A percentile compares a stretch with the other conserved stretches of the same genome.
Conservation (phyloP, 2,888 invertebrate genomes). For the Neoaliturus tenellus region DNA sequence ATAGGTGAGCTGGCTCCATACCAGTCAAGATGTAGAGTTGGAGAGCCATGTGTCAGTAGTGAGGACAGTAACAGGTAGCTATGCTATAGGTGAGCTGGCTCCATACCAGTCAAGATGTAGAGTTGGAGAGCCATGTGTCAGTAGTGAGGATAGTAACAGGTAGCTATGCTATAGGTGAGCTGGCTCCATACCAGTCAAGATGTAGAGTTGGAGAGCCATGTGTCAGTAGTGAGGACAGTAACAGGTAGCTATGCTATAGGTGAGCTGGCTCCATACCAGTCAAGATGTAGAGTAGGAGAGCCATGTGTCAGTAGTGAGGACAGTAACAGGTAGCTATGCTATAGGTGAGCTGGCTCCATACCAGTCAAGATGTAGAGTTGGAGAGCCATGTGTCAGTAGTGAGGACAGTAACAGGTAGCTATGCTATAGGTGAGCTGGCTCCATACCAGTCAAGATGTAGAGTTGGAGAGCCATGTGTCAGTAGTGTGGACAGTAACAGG, state of each 20-base stretch:
- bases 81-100: slow-evolving; percentile 16
- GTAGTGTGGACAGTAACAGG: slow-evolving; percentile 2
- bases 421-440: slow-evolving; percentile 16
- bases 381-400: slow-evolving; percentile 10
- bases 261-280: slow-evolving; percentile 26
- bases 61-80: neutral
- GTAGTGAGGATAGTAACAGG: slow-evolving; percentile 2
- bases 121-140: slow-evolving; percentile 4
- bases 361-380: neutral
- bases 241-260: slow-evolving; percentile 23
- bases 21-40: neutral
- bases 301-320: slow-evolving; percentile 25
- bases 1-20: slow-evolving; percentile 26
- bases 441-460: slow-evolving; percentile 9
- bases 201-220: slow-evolving; percentile 3
- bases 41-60: neutral
- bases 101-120: slow-evolving; percentile 1
- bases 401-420: slow-evolving; percentile 1
- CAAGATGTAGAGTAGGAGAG: slow-evolving; percentile 3
- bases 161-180: slow-evolving; percentile 7
- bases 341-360: slow-evolving; percentile 32
- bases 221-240: slow-evolving; percentile 6
- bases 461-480: neutral
- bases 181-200: slow-evolving; percentile 12
- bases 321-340: slow-evolving; percentile 35